Conservation (phyloP, 2,888 invertebrate species). For the Beris chalybata region DNA sequence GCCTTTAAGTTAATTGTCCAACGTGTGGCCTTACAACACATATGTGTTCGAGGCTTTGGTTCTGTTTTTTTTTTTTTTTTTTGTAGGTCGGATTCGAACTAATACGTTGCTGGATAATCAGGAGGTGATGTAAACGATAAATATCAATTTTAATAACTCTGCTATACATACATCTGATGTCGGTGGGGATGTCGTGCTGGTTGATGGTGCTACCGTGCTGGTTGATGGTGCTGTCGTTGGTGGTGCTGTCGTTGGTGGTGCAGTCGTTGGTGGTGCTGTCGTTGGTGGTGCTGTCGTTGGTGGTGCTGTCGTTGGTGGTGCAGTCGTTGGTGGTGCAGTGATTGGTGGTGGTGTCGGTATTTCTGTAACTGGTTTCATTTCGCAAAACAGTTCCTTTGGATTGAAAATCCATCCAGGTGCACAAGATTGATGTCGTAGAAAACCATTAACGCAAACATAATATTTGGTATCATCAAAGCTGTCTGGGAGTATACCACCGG, state of each 20-base stretch:
- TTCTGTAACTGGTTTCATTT: background rate
- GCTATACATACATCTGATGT: background rate
- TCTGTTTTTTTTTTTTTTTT: too few species aligned
- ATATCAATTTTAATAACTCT: background rate
- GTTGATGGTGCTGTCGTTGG: too few species aligned
- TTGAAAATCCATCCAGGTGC: conserved; percentile 12
- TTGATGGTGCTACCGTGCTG: background rate
- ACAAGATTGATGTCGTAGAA: conserved; percentile 10
- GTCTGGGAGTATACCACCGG: background rate
- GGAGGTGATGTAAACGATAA: background rate
- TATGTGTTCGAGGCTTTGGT: too few species aligned
- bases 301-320: background rate
- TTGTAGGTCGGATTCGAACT: too few species aligned
- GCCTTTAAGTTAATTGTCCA: too few species aligned
- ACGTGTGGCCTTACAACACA: too few species aligned
- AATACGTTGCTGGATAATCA: too few species aligned
- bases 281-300: background rate
- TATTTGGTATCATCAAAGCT: conserved; percentile 5
- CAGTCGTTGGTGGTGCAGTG: conserved; percentile 4
- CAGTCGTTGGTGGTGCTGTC: background rate
- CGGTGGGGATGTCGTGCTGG: too few species aligned
- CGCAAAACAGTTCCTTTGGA: conserved; percentile 2
- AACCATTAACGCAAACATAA: conserved; percentile 10
- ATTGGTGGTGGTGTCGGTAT: conserved; percentile 13
- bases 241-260: background rate